Base-by-base conservation (phyloP, 2,113 vertebrate species). In the Australoheros scitulus region DNA sequence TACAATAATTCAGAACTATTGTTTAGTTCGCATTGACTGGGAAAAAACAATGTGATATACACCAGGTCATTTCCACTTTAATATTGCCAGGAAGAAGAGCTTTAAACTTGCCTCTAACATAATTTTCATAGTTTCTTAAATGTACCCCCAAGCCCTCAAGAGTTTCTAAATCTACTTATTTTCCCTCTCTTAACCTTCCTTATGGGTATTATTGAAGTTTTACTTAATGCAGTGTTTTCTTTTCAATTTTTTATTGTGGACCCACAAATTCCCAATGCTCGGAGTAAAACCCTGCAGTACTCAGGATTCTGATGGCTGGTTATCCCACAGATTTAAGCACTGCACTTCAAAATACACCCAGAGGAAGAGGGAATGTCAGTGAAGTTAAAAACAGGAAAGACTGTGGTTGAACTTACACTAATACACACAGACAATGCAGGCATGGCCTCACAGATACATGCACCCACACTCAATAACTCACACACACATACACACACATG, bases 301-400 rank as follows among this genome's bases (percentile, higher is more conserved):
- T 87, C 61, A 22, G 22, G 4, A 65, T 58, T 81, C 61, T 80
- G 74, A 89, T 91, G 55, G 38, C 57, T 61, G 43, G 59, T 34
- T 55, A 61, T 64, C 56, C 83, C 85, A 68, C 77, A 81, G 70
- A 85, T 84, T 83, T 52, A 70, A 80, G 83, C 61, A 75, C 38
- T n/a, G 43, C 52, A 85, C 57, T 65, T 89, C 14, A 87, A 64
- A 84, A 82, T 80, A 74, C 74, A 90, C 76, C 85, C 83, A 56
- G 84, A 81, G 76, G 81, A 80, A 72, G 29, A 76, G 50, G 77
- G 75, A 79, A 83, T 61, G 50, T 84, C 90, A 90, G 81, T 89
- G 83, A 36, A 80, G 75, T 72, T 55, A 70, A 85, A 93, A 89
- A 91, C 75, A 83, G 87, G 80, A 91, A 86, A 79, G 89, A 52